phyloP scores from a whole-genome alignment of 1,140 invertebrate genomes.

The Meloidogyne exigua region DNA sequence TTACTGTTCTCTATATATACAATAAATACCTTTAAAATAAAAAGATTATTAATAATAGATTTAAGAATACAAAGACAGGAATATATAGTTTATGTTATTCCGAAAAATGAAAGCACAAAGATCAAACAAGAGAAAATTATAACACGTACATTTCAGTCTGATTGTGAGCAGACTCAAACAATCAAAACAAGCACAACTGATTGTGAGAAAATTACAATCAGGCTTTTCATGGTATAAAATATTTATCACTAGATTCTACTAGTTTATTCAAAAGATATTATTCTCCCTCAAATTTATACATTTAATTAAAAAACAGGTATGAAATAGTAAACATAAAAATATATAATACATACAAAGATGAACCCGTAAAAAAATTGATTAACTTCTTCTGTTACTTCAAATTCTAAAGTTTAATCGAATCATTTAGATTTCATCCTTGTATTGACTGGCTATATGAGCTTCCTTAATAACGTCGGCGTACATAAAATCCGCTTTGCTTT shows the following conservation, averaged over 20 bases:
- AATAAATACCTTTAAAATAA: not conserved
- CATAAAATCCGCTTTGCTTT: slow-evolving; percentile 65
- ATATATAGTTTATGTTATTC: no score
- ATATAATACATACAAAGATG: no score
- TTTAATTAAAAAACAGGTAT: no score
- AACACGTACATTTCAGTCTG: no score
- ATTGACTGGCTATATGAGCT: not conserved
- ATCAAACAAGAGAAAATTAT: not conserved
- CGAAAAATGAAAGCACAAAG: not conserved
- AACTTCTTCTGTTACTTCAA: not conserved
- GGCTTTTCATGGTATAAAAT: no score
- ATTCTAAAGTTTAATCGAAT: not conserved
- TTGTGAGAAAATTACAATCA: no score
- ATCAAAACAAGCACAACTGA: no score
- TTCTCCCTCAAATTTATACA: no score
- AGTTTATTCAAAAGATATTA: no score
- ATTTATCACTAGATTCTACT: no score
- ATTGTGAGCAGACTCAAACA: no score
- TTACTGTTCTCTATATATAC: not conserved
- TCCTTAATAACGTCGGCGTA: slow-evolving; percentile 33
- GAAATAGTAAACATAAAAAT: not conserved
- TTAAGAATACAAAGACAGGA: no score
- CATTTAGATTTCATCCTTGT: slow-evolving; percentile 16
- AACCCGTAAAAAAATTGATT: not conserved
- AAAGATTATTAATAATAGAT: not conserved